Conservation (phyloP, 2,888 invertebrate species). For the Dione vanillae region DNA sequence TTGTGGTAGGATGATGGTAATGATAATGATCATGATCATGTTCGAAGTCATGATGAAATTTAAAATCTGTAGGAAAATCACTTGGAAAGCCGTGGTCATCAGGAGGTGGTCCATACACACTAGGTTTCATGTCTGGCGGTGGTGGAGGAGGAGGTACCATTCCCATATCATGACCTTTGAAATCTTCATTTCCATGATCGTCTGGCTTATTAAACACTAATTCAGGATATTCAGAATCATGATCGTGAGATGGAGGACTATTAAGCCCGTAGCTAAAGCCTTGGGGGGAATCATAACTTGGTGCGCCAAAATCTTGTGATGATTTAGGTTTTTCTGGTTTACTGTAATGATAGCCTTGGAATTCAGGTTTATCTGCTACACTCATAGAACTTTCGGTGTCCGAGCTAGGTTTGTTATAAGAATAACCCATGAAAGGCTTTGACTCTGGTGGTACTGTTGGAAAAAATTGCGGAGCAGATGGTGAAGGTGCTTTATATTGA, state of each 20-base stretch:
- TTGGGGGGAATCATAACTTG: conserved; percentile 47
- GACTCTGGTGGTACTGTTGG: conserved; percentile 63
- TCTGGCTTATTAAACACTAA: conserved; percentile 68
- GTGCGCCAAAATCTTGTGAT: conserved; percentile 43
- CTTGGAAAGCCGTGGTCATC: conserved; percentile 76
- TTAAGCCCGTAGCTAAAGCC: conserved; percentile 57
- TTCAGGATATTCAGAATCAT: conserved; percentile 68
- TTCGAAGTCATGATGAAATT: conserved; percentile 74
- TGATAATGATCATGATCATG: conserved; percentile 69
- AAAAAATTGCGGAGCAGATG: conserved; percentile 55
- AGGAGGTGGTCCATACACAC: conserved; percentile 54
- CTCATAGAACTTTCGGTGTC: conserved; percentile 53
- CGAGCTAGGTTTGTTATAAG: conserved; percentile 69
- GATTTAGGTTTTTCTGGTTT: conserved; percentile 60
- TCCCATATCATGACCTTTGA: conserved; percentile 59
- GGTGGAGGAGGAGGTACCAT: conserved; percentile 69
- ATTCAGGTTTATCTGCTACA: conserved; percentile 54
- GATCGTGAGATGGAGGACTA: conserved; percentile 52
- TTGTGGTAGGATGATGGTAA: conserved; percentile 67
- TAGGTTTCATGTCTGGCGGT: conserved; percentile 56
- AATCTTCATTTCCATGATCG: conserved; percentile 52
- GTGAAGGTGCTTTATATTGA: conserved; percentile 65
- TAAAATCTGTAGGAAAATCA: conserved; percentile 76
- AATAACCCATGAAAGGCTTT: conserved; percentile 68
- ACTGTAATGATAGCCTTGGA: conserved; percentile 63